Conservation (phyloP, 2,888 invertebrate genomes). For the Theodoxus fluviatilis region DNA sequence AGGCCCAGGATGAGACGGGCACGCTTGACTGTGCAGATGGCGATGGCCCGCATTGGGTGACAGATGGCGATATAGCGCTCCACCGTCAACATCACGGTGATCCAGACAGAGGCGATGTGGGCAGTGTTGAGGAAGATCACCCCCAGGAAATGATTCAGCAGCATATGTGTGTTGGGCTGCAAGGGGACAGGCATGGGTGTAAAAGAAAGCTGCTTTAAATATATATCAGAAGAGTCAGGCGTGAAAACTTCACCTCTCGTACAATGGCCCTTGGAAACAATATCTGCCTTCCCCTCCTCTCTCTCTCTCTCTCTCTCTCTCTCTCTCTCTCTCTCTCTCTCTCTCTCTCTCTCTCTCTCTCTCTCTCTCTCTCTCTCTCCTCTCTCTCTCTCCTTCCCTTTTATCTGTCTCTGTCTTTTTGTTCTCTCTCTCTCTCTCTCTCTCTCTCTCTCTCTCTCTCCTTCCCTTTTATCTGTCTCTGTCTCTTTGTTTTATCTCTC, state of each 20-base stretch:
- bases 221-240: background rate
- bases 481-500: too few relatives aligned
- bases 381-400: constrained; percentile 19
- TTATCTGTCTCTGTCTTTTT: too few relatives aligned
- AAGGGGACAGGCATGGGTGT: too few relatives aligned
- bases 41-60: constrained; percentile 53
- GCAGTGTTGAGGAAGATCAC: constrained; percentile 42
- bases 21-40: constrained; percentile 52
- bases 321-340: background rate
- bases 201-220: too few relatives aligned
- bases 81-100: constrained; percentile 61
- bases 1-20: constrained; percentile 51
- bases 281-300: background rate
- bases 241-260: background rate
- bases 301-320: background rate
- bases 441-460: too few relatives aligned
- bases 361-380: constrained; percentile 21
- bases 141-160: background rate
- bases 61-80: constrained; percentile 64
- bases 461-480: too few relatives aligned
- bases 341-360: constrained; percentile 7
- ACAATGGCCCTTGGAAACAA: background rate
- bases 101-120: constrained; percentile 55
- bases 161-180: too few relatives aligned
- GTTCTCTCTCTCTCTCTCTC: too few relatives aligned